These are phyloP conservation scores for Oreochromis aureus DNA, from an alignment of 2,113 vertebrate genomes.

Conservation along the genomic window DNA sequence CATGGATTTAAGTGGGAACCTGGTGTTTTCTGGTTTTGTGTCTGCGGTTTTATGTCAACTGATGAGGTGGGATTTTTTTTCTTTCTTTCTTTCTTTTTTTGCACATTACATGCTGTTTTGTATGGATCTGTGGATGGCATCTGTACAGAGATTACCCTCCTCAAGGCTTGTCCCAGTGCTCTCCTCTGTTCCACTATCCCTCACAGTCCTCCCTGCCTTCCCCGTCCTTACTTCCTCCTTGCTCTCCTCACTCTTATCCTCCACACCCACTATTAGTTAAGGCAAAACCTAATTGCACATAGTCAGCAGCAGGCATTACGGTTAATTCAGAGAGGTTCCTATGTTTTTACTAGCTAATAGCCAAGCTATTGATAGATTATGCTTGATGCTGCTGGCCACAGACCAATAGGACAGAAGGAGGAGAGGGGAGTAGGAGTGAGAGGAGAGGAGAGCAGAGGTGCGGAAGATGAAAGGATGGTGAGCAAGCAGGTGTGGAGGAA, in stretches of 20 bases:
- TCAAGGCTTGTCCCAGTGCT: conserved; percentile 32
- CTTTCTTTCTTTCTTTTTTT: neutral
- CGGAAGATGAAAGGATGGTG: conserved; percentile 41
- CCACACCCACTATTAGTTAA: conserved; percentile 39
- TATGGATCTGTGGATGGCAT: neutral
- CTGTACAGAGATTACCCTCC: neutral
- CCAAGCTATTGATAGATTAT: conserved; percentile 30
- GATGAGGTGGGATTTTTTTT: neutral
- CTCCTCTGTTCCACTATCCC: conserved; percentile 42
- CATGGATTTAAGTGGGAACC: neutral
- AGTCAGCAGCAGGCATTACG: conserved; percentile 54
- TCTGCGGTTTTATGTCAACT: neutral
- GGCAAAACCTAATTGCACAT: conserved; percentile 52
- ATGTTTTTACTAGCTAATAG: conserved; percentile 45
- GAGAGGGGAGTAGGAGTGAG: conserved; percentile 33
- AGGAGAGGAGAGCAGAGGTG: conserved; percentile 24
- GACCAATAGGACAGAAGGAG: conserved; percentile 44
- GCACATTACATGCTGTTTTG: neutral
- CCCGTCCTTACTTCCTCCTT: neutral
- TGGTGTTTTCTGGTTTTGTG: neutral
- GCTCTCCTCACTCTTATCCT: conserved; percentile 23
- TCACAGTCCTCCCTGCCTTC: conserved; percentile 14
- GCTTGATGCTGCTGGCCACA: conserved; percentile 29
- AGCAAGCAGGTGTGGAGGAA: conserved; percentile 36
- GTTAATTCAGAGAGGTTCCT: conserved; percentile 45